A percentile compares a stretch with the other conserved stretches of the same genome.
phyloP scores from a whole-genome alignment of 2,113 vertebrate species.

The Trichechus manatus region DNA sequence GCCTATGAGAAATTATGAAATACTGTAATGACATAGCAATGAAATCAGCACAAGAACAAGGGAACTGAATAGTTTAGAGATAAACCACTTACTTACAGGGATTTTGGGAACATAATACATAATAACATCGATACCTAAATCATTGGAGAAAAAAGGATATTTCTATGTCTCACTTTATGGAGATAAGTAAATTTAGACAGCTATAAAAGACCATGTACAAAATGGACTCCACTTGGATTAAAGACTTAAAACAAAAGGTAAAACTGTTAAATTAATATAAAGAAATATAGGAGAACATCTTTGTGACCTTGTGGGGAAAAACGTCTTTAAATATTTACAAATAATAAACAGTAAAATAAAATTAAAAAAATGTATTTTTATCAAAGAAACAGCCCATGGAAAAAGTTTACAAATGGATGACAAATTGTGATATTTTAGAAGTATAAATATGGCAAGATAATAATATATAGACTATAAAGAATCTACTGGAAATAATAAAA shows the following conservation, averaged over 20 bases:
- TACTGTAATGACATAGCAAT: not conserved
- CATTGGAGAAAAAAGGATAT: not conserved
- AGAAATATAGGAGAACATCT: not conserved
- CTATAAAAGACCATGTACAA: not conserved
- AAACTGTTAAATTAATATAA: not conserved
- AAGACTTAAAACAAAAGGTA: not conserved
- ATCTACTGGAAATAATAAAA: constrained; percentile 7
- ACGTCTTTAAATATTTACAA: not conserved
- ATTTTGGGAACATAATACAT: not conserved
- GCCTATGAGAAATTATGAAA: not conserved
- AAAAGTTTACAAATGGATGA: not conserved
- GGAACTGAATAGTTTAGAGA: not conserved
- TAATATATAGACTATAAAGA: not conserved
- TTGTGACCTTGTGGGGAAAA: not conserved
- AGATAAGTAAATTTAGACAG: not conserved
- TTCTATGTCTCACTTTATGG: not conserved
- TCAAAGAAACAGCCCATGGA: not conserved
- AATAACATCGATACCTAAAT: not conserved
- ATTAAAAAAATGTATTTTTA: not conserved
- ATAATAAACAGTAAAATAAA: not conserved
- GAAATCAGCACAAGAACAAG: not conserved
- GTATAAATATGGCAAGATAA: not conserved
- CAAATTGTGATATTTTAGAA: not conserved
- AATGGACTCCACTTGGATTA: not conserved
- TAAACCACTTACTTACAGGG: not conserved